These are phyloP conservation scores for Atopsyche davidsoni DNA, from an alignment of 1,140 invertebrate species.

Conservation along the genomic window DNA sequence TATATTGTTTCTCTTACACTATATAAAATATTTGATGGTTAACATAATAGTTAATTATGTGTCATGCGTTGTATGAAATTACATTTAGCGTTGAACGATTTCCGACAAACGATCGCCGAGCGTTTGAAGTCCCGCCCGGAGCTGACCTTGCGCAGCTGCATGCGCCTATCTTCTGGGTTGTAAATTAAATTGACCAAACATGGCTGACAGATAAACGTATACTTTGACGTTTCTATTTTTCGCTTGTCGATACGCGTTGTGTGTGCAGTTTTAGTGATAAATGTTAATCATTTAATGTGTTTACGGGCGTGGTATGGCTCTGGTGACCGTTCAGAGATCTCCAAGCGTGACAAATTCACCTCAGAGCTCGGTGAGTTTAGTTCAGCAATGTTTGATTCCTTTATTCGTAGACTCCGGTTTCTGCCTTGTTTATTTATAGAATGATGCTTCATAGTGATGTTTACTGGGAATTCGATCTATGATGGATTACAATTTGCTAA, in stretches of 20 bases:
- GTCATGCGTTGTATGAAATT: too few species aligned
- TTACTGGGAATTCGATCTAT: too few species aligned
- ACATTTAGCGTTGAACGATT: too few species aligned
- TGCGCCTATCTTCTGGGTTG: slow-evolving; percentile 8
- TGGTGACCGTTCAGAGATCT: slow-evolving; percentile 60
- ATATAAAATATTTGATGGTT: too few species aligned
- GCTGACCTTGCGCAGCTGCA: slow-evolving; percentile 14
- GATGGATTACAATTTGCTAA: too few species aligned
- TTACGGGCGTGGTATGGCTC: slow-evolving; percentile 46
- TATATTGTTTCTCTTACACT: neutral
- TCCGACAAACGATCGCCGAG: too few species aligned
- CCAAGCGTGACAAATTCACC: slow-evolving; percentile 55
- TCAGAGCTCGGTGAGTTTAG: slow-evolving; percentile 43
- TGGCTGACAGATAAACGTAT: slow-evolving; percentile 22
- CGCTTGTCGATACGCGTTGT: slow-evolving; percentile 10
- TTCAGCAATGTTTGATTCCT: slow-evolving; percentile 1
- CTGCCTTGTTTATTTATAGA: too few species aligned
- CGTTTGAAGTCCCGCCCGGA: slow-evolving; percentile 6
- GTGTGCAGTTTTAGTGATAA: slow-evolving; percentile 12
- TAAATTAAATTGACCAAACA: slow-evolving; percentile 24
- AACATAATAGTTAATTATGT: too few species aligned
- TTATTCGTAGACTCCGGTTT: too few species aligned
- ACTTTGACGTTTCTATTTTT: slow-evolving; percentile 20
- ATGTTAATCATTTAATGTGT: slow-evolving; percentile 21
- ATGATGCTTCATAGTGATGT: too few species aligned